Evolutionary conservation across 2,888 invertebrate species (phyloP).

Genomic region (Drosophila meridionalis): DNA sequence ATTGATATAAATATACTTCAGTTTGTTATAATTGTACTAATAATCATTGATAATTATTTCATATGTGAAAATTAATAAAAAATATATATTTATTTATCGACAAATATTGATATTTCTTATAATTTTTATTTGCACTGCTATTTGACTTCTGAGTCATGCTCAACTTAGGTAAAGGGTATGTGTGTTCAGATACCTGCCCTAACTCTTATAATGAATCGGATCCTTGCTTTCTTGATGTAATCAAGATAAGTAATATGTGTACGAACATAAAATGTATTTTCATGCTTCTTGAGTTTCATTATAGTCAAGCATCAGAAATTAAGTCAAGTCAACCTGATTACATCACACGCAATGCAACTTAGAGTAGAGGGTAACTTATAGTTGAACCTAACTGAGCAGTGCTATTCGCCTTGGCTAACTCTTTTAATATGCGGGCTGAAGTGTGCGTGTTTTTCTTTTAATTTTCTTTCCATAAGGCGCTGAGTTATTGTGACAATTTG

Average conservation of each 20-base stretch:
- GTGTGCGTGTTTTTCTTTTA: constrained; percentile 21
- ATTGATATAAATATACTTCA: too few species aligned
- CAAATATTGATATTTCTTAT: neutral
- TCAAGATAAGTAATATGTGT: neutral
- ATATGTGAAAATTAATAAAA: too few species aligned
- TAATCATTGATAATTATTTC: too few species aligned
- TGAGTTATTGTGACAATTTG: constrained; percentile 71
- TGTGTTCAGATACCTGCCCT: neutral
- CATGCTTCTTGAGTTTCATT: neutral
- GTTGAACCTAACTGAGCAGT: neutral
- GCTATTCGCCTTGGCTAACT: neutral
- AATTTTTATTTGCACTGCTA: neutral
- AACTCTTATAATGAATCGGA: too few species aligned
- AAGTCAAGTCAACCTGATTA: neutral
- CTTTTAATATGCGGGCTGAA: constrained; percentile 1
- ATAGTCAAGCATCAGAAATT: neutral
- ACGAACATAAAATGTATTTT: neutral
- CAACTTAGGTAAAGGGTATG: neutral
- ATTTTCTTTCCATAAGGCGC: constrained; percentile 41
- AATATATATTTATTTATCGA: neutral
- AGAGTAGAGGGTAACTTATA: neutral
- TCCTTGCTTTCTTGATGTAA: neutral
- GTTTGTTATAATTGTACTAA: too few species aligned
- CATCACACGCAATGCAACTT: neutral
- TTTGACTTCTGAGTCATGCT: neutral